Conservation (phyloP, 2,888 invertebrate genomes). For the Periphyllus acericola region DNA sequence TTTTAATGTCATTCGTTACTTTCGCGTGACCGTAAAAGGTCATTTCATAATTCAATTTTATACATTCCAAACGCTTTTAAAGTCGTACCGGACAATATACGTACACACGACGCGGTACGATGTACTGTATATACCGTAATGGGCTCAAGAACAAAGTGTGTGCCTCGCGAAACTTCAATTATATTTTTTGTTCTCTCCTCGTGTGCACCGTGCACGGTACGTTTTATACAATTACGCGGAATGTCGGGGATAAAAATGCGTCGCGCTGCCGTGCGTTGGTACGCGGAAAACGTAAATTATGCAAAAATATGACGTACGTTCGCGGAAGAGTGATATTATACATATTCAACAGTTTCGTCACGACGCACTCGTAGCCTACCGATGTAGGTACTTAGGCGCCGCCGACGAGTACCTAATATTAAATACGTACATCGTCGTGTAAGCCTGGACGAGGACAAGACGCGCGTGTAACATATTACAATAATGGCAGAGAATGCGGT, state of each 20-base stretch:
- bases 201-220: neutral
- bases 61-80: slow-evolving; percentile 7
- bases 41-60: slow-evolving; percentile 46
- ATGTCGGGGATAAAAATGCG: neutral
- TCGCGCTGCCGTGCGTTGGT: neutral
- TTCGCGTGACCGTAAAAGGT: slow-evolving; percentile 20
- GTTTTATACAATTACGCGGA: neutral
- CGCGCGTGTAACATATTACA: no score
- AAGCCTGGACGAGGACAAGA: no score
- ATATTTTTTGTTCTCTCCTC: neutral
- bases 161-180: neutral
- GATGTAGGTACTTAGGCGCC: no score
- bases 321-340: neutral
- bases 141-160: no score
- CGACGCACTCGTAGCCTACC: neutral
- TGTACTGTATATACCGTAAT: no score
- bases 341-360: neutral
- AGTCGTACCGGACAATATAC: neutral
- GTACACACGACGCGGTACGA: no score
- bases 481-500: no score
- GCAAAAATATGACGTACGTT: neutral
- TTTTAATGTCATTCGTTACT: slow-evolving; percentile 49
- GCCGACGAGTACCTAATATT: no score
- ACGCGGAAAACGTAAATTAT: neutral
- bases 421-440: no score